Conservation (phyloP, 2,888 invertebrate genomes). For the Amblyjoppa proteus region DNA sequence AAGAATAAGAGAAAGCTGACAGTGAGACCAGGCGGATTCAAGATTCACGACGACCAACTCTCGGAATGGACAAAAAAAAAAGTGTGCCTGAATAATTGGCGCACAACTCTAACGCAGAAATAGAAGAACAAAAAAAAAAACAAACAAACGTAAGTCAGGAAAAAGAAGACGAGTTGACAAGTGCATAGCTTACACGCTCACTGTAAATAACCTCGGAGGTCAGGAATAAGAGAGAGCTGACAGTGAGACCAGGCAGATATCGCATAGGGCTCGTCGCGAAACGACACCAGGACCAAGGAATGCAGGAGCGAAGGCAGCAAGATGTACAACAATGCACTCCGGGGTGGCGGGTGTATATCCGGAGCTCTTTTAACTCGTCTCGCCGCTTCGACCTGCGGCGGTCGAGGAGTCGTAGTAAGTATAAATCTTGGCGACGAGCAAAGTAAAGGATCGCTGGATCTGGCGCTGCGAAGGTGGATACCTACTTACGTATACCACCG, state of each 20-base stretch:
- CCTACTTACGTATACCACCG: slow-evolving; percentile 26
- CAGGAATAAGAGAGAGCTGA: slow-evolving; percentile 32
- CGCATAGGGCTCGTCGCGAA: slow-evolving; percentile 34
- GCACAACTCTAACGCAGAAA: neutral
- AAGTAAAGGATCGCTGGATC: slow-evolving; percentile 73
- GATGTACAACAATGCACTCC: slow-evolving; percentile 59
- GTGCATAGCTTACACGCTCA: slow-evolving; percentile 9
- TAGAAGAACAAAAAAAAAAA: slow-evolving; percentile 15
- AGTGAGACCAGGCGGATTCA: slow-evolving; percentile 23
- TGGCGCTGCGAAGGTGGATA: slow-evolving; percentile 47
- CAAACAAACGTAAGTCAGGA: neutral
- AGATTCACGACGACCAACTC: neutral
- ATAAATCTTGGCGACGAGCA: slow-evolving; percentile 75
- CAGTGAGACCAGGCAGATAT: slow-evolving; percentile 33
- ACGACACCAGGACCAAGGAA: slow-evolving; percentile 44
- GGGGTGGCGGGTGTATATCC: slow-evolving; percentile 55
- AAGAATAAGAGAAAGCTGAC: slow-evolving; percentile 32
- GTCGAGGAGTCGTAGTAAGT: slow-evolving; percentile 72
- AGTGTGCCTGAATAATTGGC: slow-evolving; percentile 22
- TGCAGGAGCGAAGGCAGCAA: slow-evolving; percentile 38
- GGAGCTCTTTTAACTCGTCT: slow-evolving; percentile 53
- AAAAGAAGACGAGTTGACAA: slow-evolving; percentile 28
- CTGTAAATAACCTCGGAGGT: slow-evolving; percentile 41
- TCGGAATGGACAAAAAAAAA: neutral
- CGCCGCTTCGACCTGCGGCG: slow-evolving; percentile 57